Evolutionary conservation across 2,113 vertebrate genomes (phyloP), one percentile per base, ranked within the genome.

Genomic region (Oxygymnocypris stewartii): DNA sequence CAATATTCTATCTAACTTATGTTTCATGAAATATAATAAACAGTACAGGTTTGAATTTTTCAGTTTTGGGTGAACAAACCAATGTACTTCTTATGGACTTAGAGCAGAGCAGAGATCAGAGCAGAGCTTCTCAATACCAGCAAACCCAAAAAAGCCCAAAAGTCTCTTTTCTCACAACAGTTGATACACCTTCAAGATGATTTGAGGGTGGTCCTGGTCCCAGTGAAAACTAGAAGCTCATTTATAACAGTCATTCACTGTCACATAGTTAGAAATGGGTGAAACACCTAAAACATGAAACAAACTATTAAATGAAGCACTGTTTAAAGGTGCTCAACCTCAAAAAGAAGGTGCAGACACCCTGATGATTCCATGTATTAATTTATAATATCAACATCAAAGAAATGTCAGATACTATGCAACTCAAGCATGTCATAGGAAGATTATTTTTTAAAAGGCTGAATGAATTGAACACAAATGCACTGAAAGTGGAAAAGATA

Each of bases 261-360:
- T 82, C 8, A 82, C 28, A 49, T 16, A 67, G 61, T 23, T 25
- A 31, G 42, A 14, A 25, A 67, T 49, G 16, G 40, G 20, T 82
- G 28, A 82, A 71, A 71, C 11, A 51, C 20, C 44, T 35, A 49
- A 82, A 82, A 82, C 63, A 69, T 71, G 25, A 82, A 82, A 82
- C 63, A 82, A 82, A 82, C 63, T 69, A 25, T 23, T 71, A 51
- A 37, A 82, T n/a, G 44, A 71, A 82, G 25, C 44, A 7, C 9
- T 12, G 63, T 82, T 35, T 44, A 42, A 71, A 51, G 18, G 18
- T 82, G 42, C 18, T 71, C 16, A 82, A 25, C 14, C 25, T 71
- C 35, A 81, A 49, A 82, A 49, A 69, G 63, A 69, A 12, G 25
- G 6, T 25, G 25, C 40, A 35, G 25, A 47, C 79, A 65, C 40